Evolutionary conservation across 2,113 vertebrate species (phyloP).

Genomic region (Dromaius novaehollandiae): DNA sequence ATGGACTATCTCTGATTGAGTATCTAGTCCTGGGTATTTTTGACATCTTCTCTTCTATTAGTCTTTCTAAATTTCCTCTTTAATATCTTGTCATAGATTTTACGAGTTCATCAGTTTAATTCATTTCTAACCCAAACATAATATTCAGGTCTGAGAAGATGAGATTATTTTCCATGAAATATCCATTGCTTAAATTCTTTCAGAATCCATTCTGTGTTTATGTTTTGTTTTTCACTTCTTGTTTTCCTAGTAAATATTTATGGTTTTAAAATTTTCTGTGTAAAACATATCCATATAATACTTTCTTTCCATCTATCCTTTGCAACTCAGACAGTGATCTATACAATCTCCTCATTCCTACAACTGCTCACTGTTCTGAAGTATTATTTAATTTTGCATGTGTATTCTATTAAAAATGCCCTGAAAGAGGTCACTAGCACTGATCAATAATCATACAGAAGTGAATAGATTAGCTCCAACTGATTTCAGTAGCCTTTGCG

Average conservation of each 20-base stretch:
- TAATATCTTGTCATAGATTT: neutral
- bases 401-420: neutral
- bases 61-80: neutral
- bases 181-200: neutral
- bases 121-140: neutral
- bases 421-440: neutral
- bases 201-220: neutral
- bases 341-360: neutral
- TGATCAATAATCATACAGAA: neutral
- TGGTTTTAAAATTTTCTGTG: neutral
- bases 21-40: neutral
- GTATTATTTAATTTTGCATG: neutral
- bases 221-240: neutral
- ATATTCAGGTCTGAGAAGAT: neutral
- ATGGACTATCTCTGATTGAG: neutral
- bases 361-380: neutral
- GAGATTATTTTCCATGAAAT: neutral
- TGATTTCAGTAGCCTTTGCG: neutral
- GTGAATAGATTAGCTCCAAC: neutral
- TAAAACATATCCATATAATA: neutral
- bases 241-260: neutral
- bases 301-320: neutral
- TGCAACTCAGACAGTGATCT: neutral
- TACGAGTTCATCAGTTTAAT: neutral
- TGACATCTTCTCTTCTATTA: neutral